Base-by-base conservation (phyloP, 2,888 invertebrate species). In the Heterodera filipjevi region DNA sequence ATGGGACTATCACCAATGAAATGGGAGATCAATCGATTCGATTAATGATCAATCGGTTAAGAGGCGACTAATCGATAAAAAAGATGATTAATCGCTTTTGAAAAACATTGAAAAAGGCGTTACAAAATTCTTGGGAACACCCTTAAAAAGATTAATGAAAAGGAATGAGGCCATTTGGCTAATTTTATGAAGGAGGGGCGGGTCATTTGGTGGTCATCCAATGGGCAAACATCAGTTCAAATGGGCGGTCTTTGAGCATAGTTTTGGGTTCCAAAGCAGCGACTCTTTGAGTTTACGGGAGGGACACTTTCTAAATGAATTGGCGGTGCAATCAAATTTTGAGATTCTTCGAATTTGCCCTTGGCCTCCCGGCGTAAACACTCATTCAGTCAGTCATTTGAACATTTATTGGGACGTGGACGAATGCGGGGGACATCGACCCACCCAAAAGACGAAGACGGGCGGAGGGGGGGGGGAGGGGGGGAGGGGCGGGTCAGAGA, bases 261-360 rank as follows among this genome's bases (percentile, higher is more conserved):
- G 39, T 39, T 59, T 59, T 59, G n/a, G 59, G 59, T n/a, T 59
- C 27, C 59, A 14, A 59, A n/a, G 8, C 59, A 59, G 27, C 27
- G 59, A 27, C 27, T 27, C 10, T 59, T 59, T 27, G n/a, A n/a
- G 6, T 59, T 39, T 6, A 27, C 27, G 59, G 22, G 19, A 22
- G 53, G 53, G n/a, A 59, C 59, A 59, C 27, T 59, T 27, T 27
- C 59, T n/a, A 59, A 59, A 27, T 59, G 59, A 59, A 22, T 59
- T 59, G 59, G 59, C 59, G 59, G 59, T n/a, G n/a, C 59, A 59
- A 27, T 59, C n/a, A 59, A 59, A 59, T 59, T 59, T 59, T 59
- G 59, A 59, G 27, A 27, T 59, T 59, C 53, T 19, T 19, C n/a
- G n/a, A 59, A 59, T n/a, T 59, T 59, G 59, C 59, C 59, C 59